Percentiles rank a stretch among this genome's conserved stretches.
phyloP scores from a whole-genome alignment of 2,797 vertebrate species.

The Limosa lapponica region DNA sequence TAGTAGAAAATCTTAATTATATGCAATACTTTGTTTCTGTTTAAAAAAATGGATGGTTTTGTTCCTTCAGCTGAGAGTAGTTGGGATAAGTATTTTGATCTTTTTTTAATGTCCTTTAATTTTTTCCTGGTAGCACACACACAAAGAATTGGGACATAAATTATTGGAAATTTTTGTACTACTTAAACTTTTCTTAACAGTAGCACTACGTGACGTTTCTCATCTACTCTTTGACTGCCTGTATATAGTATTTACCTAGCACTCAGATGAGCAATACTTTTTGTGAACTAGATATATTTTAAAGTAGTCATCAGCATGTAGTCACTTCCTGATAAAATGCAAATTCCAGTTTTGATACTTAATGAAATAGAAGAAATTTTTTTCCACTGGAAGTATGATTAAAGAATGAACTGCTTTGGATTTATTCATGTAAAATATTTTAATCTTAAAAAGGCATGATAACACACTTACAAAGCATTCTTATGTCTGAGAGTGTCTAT shows the following conservation, averaged over 20 bases:
- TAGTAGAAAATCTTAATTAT: slow-evolving; percentile 42
- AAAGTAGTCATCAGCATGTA: slow-evolving; percentile 33
- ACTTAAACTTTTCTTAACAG: slow-evolving; percentile 47
- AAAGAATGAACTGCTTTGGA: slow-evolving; percentile 41
- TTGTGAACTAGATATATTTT: slow-evolving; percentile 62
- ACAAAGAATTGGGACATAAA: slow-evolving; percentile 31
- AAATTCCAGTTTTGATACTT: slow-evolving; percentile 55
- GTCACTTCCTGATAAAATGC: not conserved
- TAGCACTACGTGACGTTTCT: slow-evolving; percentile 42
- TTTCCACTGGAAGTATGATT: slow-evolving; percentile 27
- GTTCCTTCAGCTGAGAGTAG: slow-evolving; percentile 19
- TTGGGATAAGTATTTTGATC: not conserved
- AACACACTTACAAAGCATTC: slow-evolving; percentile 28
- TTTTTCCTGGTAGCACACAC: slow-evolving; percentile 9
- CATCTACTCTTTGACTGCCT: slow-evolving; percentile 46
- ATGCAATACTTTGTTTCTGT: slow-evolving; percentile 32
- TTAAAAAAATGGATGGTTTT: slow-evolving; percentile 8
- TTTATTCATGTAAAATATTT: not conserved
- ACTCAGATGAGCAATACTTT: slow-evolving; percentile 44
- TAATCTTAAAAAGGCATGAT: slow-evolving; percentile 60
- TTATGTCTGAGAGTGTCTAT: slow-evolving; percentile 40
- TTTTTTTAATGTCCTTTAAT: not conserved
- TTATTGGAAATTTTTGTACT: slow-evolving; percentile 45
- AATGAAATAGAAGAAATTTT: slow-evolving; percentile 2
- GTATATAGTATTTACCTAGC: slow-evolving; percentile 56